Base-by-base conservation (phyloP, 30 jellyfish, hydroid and myxozoan genomes). In the Turritopsis rubra region DNA sequence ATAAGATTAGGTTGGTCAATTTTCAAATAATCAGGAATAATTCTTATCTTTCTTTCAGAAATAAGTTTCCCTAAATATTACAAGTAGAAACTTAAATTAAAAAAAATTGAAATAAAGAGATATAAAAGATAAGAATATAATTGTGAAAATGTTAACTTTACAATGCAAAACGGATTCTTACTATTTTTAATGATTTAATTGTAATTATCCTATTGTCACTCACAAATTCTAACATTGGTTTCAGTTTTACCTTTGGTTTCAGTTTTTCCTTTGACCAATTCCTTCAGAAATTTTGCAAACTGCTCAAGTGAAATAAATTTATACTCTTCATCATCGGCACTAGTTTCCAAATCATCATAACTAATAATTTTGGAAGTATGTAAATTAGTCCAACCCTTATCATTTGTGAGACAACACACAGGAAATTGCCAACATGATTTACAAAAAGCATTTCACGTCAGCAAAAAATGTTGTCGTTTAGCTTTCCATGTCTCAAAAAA, bases 1-100 rank as follows among this genome's bases (percentile, higher is more conserved):
- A 80, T 53, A 1, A 80, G 54, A 19, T 53, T 80, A 0, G 83
- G 86, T 19, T 80, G 19, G 65, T 52, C 52, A n/a, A 30, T 52
- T 1, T 52, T 52, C 52, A 80, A 28, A 25, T 29, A 80, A 30
- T 27, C n/a, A 18, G 86, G 86, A 8, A 80, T 80, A 24, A 3
- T 13, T 41, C 60, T 41, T 13, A 3, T 13, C 9, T 41, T 41
- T 41, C 60, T 41, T 41, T 41, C 60, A 41, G n/a, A n/a, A n/a
- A n/a, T n/a, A n/a, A n/a, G n/a, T n/a, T n/a, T n/a, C n/a, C n/a
- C n/a, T n/a, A n/a, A n/a, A n/a, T n/a, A n/a, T n/a, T n/a, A n/a
- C n/a, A n/a, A n/a, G n/a, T n/a, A 3, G 60, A 41, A 3, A 41
- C 60, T 13, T 3, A 41, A 41, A 41, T 3, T 41, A 41, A 3